Base-by-base conservation (phyloP, 2,797 vertebrate species). In the Ispidina picta region DNA sequence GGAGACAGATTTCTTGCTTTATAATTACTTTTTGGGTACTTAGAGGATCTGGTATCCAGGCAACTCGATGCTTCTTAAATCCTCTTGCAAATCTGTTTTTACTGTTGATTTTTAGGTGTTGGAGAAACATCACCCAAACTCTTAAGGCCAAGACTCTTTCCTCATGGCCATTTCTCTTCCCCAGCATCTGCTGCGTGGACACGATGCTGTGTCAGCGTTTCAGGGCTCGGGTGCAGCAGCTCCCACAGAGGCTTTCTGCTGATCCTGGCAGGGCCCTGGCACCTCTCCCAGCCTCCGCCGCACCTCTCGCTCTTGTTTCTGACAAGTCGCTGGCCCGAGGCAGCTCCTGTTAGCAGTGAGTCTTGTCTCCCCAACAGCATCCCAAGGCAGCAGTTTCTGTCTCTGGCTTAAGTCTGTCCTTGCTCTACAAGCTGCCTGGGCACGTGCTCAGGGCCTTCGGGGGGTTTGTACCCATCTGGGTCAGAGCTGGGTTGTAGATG, bases 21-120 rank as follows among this genome's bases (percentile, higher is more conserved):
- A 88, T 97, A 97, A 97, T 97, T 97, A 97, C 97, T 96, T 96
- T 94, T 93, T 92, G 94, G 94, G 93, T 93, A 77, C 95, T 96
- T 96, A 92, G 77, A 93, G 83, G 94, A 90, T 92, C 96, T 26
- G 62, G 97, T 98, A 97, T 97, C 97, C 96, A 97, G 93, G 97
- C 97, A 97, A 97, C 97, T 88, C 74, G 93, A 93, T 87, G 95
- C 94, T 72, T 96, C 92, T 94, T 93, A 92, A 94, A 92, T 83
- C 86, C 89, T 90, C 83, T 87, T 66, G 70, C 60, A 91, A 93
- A 83, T 94, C 54, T 76, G 69, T 83, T 60, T 56, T 43, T 49
- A 72, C 79, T 86, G 89, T 89, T 93, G 76, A 15, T 88, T 89
- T 91, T 65, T 19, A 63, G 46, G 62, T 51, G 87, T 70, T 88